Evolutionary conservation across 2,113 vertebrate genomes (phyloP).

Genomic region (Dicrurus megarhynchus): DNA sequence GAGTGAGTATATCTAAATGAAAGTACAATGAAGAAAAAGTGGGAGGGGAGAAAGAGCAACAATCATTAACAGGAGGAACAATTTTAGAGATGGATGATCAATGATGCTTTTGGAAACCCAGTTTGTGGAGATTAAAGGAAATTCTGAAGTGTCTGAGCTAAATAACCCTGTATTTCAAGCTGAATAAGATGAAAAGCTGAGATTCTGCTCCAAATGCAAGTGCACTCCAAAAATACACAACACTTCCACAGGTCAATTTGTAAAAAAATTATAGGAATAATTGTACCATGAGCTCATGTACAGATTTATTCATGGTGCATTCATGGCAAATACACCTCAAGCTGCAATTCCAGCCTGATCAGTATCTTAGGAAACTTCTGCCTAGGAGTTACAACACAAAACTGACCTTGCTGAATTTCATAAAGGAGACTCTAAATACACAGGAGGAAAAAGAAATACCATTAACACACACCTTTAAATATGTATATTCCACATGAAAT

Average conservation of each 20-base stretch:
- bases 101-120: neutral
- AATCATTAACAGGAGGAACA: neutral
- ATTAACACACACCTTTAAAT: neutral
- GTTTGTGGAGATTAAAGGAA: conserved; percentile 3
- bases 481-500: fast-evolving
- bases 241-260: neutral
- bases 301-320: neutral
- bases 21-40: neutral
- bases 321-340: neutral
- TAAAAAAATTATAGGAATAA: neutral
- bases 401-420: neutral
- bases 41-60: neutral
- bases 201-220: neutral
- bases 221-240: neutral
- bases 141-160: neutral
- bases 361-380: neutral
- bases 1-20: neutral
- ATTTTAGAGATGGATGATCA: neutral
- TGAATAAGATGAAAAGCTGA: neutral
- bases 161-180: neutral
- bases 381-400: neutral
- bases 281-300: neutral
- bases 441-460: neutral
- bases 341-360: neutral
- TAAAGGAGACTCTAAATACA: neutral